phyloP scores from a whole-genome alignment of 2,113 vertebrate genomes.

The Castor canadensis region DNA sequence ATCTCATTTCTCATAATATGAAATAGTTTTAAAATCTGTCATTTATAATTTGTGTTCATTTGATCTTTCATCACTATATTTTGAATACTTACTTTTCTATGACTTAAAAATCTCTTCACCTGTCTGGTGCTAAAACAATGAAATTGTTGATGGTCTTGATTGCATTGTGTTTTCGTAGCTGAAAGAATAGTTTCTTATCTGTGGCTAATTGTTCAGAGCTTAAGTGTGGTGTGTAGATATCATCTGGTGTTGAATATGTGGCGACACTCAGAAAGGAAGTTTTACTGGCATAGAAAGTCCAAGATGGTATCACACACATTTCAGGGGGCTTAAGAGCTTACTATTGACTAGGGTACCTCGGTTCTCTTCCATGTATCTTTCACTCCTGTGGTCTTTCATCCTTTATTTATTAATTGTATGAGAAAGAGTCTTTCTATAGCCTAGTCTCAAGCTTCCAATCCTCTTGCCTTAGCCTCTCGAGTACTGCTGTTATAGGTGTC shows the following conservation, averaged over 20 bases:
- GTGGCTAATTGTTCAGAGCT: neutral
- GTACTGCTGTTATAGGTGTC: too few relatives aligned
- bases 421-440: too few relatives aligned
- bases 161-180: neutral
- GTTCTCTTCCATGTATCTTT: neutral
- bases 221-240: neutral
- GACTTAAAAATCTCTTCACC: neutral
- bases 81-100: slow-evolving; percentile 44
- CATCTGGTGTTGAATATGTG: neutral
- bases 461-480: too few relatives aligned
- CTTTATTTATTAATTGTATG: too few relatives aligned
- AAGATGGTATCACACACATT: neutral
- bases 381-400: neutral
- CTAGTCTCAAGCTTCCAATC: too few relatives aligned
- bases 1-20: neutral
- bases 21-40: neutral
- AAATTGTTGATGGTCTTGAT: neutral
- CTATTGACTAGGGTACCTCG: neutral
- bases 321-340: neutral
- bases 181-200: neutral
- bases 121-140: slow-evolving; percentile 1
- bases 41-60: neutral
- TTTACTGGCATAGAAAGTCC: neutral
- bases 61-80: neutral
- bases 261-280: neutral